phyloP scores from a whole-genome alignment of 1,140 invertebrate species.

The Lepeophtheirus salmonis region DNA sequence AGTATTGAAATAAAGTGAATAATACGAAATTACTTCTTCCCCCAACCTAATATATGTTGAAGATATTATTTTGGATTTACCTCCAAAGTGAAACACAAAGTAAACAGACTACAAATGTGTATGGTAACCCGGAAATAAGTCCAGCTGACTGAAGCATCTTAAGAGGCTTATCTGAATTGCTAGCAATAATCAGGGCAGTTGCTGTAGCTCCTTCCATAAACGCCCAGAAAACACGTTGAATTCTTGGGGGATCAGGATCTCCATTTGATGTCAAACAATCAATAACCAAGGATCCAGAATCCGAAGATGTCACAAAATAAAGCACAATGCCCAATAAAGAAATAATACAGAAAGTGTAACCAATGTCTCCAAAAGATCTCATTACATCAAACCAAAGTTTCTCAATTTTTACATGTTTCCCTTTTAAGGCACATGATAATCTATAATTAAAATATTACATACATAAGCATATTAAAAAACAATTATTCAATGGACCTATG shows the following conservation, averaged over 20 bases:
- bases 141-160: conserved; percentile 6
- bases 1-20: no score
- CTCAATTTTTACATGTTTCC: background rate
- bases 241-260: conserved; percentile 9
- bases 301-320: conserved; percentile 18
- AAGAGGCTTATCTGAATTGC: background rate
- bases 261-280: conserved; percentile 16
- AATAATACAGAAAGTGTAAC: conserved; percentile 5
- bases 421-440: background rate
- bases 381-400: conserved; percentile 18
- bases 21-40: no score
- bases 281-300: conserved; percentile 18
- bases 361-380: conserved; percentile 15
- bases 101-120: background rate
- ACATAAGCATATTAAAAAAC: no score
- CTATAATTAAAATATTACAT: no score
- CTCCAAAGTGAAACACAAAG: conserved; percentile 13
- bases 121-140: conserved; percentile 4
- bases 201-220: conserved; percentile 13
- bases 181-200: conserved; percentile 10
- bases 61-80: conserved; percentile 3
- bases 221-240: conserved; percentile 15
- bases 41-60: no score
- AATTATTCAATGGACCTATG: no score
- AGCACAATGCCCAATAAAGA: conserved; percentile 5